These are phyloP conservation scores for Gobius niger DNA, from an alignment of 2,113 vertebrate genomes.

Conservation along the genomic window DNA sequence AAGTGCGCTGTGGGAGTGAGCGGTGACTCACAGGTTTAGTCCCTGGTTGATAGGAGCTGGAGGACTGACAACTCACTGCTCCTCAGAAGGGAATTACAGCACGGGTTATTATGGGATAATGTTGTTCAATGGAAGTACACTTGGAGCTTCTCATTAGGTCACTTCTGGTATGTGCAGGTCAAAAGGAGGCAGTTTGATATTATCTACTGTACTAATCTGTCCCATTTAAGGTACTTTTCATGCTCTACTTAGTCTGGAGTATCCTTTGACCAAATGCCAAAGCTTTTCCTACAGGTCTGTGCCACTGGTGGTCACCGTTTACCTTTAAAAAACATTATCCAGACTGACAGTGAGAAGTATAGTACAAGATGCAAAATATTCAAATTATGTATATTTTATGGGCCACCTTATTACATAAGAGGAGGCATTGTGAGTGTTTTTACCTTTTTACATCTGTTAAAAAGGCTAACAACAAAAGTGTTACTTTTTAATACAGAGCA, in stretches of 20 bases:
- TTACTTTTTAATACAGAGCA: no score
- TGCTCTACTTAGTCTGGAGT: background rate
- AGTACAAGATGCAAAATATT: no score
- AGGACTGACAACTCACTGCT: slow-evolving; percentile 30
- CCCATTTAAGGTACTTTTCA: slow-evolving; percentile 12
- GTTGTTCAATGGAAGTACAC: background rate
- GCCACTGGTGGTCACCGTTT: no score
- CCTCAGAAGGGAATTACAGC: slow-evolving; percentile 1
- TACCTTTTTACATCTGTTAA: no score
- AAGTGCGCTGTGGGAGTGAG: slow-evolving; percentile 30
- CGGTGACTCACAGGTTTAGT: slow-evolving; percentile 53
- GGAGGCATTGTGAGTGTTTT: no score
- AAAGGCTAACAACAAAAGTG: no score
- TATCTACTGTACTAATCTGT: background rate
- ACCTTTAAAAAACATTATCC: no score
- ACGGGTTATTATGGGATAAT: background rate
- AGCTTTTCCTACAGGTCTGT: background rate
- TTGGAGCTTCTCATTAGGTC: slow-evolving; percentile 15
- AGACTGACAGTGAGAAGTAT: no score
- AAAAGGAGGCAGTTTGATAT: background rate
- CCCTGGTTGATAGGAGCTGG: slow-evolving; percentile 15
- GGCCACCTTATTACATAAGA: no score
- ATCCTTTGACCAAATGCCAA: background rate
- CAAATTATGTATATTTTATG: no score
- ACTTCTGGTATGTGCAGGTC: slow-evolving; percentile 25